Evolutionary conservation across 2,113 vertebrate species (phyloP), one percentile per base, ranked within the genome.

Genomic region (Rhipidura dahli): DNA sequence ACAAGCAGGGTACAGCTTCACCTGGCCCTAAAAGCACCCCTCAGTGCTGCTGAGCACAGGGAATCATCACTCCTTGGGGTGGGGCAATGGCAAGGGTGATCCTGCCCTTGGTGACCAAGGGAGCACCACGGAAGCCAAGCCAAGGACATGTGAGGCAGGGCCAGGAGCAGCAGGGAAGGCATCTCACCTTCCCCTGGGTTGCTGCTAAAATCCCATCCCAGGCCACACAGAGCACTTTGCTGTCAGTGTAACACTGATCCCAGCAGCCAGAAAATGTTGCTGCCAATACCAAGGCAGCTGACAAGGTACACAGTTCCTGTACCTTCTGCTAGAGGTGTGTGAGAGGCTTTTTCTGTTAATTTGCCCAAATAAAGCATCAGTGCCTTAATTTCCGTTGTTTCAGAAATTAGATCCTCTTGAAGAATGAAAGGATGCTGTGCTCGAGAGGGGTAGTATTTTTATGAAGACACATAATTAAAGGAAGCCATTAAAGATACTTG

Each of bases 401-500:
- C 92, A 95, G 87, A 94, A 97, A 97, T 97, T 77, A 98, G 90
- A 93, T 93, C 69, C 93, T 97, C 89, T 97, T 96, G 89, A 97
- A 96, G 96, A 97, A 95, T 90, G 89, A 81, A 96, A 96, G 90
- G 86, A 87, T 94, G 94, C 73, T 88, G 81, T 87, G 73, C 80
- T 96, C 19, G 51, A 95, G 90, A 98, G 80, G 87, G n/a, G 72
- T 57, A 86, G 79, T 10, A 53, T 96, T 92, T 84, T 96, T 95
- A 97, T 95, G 94, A 93, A 97, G 97, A 96, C 92, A 92, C 2
- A 35, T 96, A 97, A 97, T 95, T 97, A 98, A 97, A 94, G 91
- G 96, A 97, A 89, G 61, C 95, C 96, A 97, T 98, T 98, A 97
- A 96, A 98, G 94, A 96, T 93, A 97, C 97, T 97, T 98, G 94